phyloP scores from a whole-genome alignment of 2,113 vertebrate species.

The Eulacestoma nigropectus region DNA sequence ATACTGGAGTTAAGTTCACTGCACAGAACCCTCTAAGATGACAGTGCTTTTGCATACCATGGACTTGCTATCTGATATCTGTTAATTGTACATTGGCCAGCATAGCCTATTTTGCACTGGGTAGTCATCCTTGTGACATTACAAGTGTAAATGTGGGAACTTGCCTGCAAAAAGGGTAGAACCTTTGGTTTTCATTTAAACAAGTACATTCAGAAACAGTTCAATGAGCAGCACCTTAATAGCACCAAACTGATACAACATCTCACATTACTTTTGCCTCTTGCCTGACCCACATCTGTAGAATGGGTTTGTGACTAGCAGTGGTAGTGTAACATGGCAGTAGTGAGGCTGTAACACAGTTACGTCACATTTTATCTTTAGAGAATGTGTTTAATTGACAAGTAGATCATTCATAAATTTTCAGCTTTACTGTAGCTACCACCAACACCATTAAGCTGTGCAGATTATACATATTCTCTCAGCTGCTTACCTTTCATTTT shows the following conservation, averaged over 20 bases:
- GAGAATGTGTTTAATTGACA: not conserved
- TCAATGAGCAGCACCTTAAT: not conserved
- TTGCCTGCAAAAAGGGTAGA: not conserved
- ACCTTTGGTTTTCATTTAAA: not conserved
- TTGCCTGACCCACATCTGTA: not conserved
- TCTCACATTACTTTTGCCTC: not conserved
- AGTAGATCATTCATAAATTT: not conserved
- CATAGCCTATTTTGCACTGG: not conserved
- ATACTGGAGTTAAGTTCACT: not conserved
- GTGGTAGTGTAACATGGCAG: not conserved
- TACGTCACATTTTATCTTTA: not conserved
- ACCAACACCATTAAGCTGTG: not conserved
- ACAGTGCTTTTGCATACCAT: not conserved
- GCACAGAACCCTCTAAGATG: not conserved
- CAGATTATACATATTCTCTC: not conserved
- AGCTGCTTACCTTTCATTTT: slow-evolving; percentile 8
- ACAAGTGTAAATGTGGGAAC: not conserved
- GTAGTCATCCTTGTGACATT: not conserved
- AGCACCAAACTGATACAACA: not conserved
- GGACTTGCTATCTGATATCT: not conserved
- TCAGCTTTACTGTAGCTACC: not conserved
- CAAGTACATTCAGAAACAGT: not conserved
- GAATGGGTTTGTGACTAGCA: not conserved
- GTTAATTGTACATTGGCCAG: not conserved
- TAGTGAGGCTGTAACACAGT: not conserved